Evolutionary conservation across 2,888 invertebrate species (phyloP).

Genomic region (Philonicus albiceps): DNA sequence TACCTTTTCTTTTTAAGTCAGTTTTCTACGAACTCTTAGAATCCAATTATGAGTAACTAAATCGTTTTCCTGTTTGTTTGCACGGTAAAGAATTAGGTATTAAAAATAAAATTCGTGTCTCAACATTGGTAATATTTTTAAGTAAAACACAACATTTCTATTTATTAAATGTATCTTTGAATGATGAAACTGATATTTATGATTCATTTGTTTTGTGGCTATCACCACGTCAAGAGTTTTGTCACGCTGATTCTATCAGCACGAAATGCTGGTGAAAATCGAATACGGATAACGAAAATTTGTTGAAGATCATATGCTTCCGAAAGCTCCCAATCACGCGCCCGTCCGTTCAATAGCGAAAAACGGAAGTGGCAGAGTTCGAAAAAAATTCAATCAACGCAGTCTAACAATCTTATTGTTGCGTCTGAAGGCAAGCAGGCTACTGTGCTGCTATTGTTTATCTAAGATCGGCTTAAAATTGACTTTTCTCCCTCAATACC

Average conservation of each 20-base stretch:
- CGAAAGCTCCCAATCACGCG: not conserved
- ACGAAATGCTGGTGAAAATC: not conserved
- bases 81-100: no score
- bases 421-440: conserved; percentile 23
- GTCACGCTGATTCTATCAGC: not conserved
- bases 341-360: not conserved
- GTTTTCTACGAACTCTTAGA: no score
- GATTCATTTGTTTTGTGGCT: not conserved
- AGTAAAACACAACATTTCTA: not conserved
- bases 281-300: not conserved
- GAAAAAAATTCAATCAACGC: conserved; percentile 14
- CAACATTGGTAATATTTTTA: not conserved
- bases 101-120: no score
- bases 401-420: conserved; percentile 8
- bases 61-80: no score
- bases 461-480: conserved; percentile 32
- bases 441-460: conserved; percentile 9
- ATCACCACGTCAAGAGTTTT: not conserved
- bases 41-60: no score
- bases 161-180: not conserved
- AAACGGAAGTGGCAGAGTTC: not conserved
- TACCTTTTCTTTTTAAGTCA: no score
- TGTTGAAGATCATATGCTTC: not conserved
- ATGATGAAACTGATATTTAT: not conserved
- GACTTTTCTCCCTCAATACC: not conserved